Percentiles rank a stretch among this genome's conserved stretches.
These are phyloP conservation scores for Halictus rubicundus DNA, from an alignment of 1,140 invertebrate genomes.

Conservation along the genomic window DNA sequence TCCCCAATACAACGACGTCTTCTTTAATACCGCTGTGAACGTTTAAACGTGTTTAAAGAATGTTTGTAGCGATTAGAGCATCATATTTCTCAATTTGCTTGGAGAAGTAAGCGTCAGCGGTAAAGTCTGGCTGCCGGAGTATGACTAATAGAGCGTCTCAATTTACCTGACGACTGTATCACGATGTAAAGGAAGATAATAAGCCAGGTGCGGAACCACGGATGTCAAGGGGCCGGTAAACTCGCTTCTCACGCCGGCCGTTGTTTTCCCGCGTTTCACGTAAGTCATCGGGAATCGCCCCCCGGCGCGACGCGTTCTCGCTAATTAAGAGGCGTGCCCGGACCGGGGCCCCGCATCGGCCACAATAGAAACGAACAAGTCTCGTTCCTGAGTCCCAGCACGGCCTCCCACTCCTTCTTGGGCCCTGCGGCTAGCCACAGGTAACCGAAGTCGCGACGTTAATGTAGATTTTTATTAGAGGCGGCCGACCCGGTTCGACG, in stretches of 20 bases:
- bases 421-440: constrained; percentile 34
- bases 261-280: constrained; percentile 29
- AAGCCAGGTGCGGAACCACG: neutral
- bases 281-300: constrained; percentile 34
- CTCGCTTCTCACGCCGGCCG: constrained; percentile 15
- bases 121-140: too few relatives aligned
- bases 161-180: constrained; percentile 22
- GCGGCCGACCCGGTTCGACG: too few relatives aligned
- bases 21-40: too few relatives aligned
- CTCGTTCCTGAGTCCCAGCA: neutral
- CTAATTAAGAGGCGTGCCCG: constrained; percentile 46
- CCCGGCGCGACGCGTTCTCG: constrained; percentile 29
- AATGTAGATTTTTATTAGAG: constrained; percentile 39
- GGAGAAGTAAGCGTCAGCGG: too few relatives aligned
- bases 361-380: constrained; percentile 48
- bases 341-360: neutral
- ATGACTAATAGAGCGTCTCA: constrained; percentile 27
- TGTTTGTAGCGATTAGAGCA: too few relatives aligned
- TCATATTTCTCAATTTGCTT: too few relatives aligned
- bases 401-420: neutral
- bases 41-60: too few relatives aligned
- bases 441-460: constrained; percentile 46
- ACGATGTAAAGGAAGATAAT: constrained; percentile 43
- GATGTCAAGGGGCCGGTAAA: constrained; percentile 35
- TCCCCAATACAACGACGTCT: too few relatives aligned